Evolutionary conservation across 2,797 vertebrate genomes (phyloP), one percentile per base, ranked within the genome.

Genomic region (Balearica regulorum): DNA sequence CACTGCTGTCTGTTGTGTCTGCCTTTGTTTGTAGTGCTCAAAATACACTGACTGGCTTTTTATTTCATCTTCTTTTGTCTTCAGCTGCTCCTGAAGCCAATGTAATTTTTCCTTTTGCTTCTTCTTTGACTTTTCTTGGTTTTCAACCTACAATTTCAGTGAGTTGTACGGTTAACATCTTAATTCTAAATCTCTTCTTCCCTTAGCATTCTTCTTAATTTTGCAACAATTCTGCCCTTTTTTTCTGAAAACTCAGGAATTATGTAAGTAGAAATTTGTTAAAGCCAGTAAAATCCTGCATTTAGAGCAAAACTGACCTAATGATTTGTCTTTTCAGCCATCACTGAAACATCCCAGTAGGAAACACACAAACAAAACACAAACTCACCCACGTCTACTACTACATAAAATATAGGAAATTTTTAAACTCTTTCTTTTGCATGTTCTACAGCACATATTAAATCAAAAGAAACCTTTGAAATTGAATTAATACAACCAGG

Each of bases 41-140:
- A 99, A 99, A 97, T 99, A 99, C 49, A 94, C 97, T 13, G 97
- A 98, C 88, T 99, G 99, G 46, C 84, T 97, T 91, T 97, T 98
- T 96, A 98, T 97, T 91, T 98, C 99, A 54, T 98, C 97, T 55
- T 99, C 98, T 97, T 98, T 98, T 87, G 89, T 94, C 96, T 97
- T 98, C 95, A 99, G 96, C 94, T 98, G 98, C 91, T 97, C 96
- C 95, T 98, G 98, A 95, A 98, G 98, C 93, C 98, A 98, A 89
- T 8, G 95, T 72, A 98, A 83, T 86, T 97, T 98, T 57, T 98
- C 96, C 91, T 98, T 98, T 97, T 98, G 98, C 17, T 97, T 94
- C 60, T 90, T 96, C 84, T 98, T 97, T 43, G 96, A 96, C 49
- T 91, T 98, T 92, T 98, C 98, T 79, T 98, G 98, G 48, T 97